Evolutionary conservation across 2,797 vertebrate genomes (phyloP).

Genomic region (Potorous gilbertii): DNA sequence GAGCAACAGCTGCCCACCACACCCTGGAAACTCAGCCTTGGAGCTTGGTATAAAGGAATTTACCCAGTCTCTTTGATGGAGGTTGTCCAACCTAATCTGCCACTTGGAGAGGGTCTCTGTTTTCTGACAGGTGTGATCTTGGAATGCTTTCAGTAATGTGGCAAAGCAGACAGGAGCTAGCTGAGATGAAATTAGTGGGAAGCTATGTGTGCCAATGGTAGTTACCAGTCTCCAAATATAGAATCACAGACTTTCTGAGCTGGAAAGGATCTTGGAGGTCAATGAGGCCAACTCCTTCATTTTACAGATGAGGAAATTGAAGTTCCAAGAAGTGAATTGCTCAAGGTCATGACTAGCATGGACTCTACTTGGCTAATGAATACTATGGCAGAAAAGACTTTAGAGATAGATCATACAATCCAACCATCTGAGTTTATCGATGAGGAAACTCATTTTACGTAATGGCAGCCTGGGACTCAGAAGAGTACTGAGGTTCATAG

Average conservation of each 20-base stretch:
- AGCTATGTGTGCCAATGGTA: background rate
- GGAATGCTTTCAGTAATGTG: background rate
- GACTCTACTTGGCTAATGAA: background rate
- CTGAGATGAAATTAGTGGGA: background rate
- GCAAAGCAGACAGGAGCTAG: background rate
- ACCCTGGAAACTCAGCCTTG: background rate
- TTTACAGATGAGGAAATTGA: background rate
- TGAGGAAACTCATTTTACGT: background rate
- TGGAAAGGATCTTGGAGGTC: background rate
- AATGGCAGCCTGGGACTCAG: background rate
- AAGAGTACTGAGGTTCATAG: background rate
- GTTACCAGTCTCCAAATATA: background rate
- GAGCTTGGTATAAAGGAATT: background rate
- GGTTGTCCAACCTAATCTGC: conserved; percentile 1
- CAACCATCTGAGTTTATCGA: background rate
- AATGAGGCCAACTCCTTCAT: background rate
- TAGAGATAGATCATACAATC: background rate
- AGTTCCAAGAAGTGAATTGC: background rate
- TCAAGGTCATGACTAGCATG: background rate
- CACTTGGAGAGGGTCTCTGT: background rate
- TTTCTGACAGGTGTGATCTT: background rate
- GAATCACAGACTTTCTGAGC: background rate
- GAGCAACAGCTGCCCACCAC: background rate
- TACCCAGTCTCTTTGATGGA: background rate
- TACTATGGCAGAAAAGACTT: background rate